Percentiles rank a stretch among this genome's conserved stretches.
Conservation (phyloP, 1,140 invertebrate species). For the Vollenhovia emeryi region DNA sequence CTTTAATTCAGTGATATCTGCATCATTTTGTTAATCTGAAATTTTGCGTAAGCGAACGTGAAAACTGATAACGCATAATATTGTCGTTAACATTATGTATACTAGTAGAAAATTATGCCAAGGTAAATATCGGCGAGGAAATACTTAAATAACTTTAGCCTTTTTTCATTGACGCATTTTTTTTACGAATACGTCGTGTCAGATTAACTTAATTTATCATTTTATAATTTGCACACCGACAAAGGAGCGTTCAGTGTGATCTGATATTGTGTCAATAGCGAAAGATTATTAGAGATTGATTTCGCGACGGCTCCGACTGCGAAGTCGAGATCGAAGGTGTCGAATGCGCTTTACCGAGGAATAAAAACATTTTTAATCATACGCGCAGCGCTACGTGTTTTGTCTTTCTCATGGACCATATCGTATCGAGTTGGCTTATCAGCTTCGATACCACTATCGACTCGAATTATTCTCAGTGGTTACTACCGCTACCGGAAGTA, state of each 20-base stretch:
- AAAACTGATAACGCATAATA: neutral
- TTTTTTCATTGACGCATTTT: neutral
- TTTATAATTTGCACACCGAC: neutral
- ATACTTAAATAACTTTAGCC: neutral
- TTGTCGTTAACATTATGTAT: neutral
- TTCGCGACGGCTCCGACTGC: slow-evolving; percentile 33
- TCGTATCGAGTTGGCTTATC: slow-evolving; percentile 82
- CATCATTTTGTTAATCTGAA: neutral
- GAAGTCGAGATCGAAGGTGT: slow-evolving; percentile 58
- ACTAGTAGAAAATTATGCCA: neutral
- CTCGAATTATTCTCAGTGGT: slow-evolving; percentile 72
- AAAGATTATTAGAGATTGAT: slow-evolving; percentile 31
- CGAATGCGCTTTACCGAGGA: slow-evolving; percentile 59
- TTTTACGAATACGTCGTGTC: neutral
- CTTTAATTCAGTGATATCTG: neutral
- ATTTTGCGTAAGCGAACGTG: neutral
- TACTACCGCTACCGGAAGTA: slow-evolving; percentile 75
- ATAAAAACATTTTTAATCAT: slow-evolving; percentile 68
- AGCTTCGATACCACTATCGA: slow-evolving; percentile 79
- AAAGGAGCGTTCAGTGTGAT: neutral
- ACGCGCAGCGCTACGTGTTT: slow-evolving; percentile 71
- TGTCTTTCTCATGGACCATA: slow-evolving; percentile 81
- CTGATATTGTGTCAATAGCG: slow-evolving; percentile 8
- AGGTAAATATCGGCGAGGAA: neutral
- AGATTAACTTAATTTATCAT: neutral